Percentiles rank a stretch among this genome's conserved stretches.
phyloP scores from a whole-genome alignment of 2,888 invertebrate species.

The Gonocerus acuteangulatus region DNA sequence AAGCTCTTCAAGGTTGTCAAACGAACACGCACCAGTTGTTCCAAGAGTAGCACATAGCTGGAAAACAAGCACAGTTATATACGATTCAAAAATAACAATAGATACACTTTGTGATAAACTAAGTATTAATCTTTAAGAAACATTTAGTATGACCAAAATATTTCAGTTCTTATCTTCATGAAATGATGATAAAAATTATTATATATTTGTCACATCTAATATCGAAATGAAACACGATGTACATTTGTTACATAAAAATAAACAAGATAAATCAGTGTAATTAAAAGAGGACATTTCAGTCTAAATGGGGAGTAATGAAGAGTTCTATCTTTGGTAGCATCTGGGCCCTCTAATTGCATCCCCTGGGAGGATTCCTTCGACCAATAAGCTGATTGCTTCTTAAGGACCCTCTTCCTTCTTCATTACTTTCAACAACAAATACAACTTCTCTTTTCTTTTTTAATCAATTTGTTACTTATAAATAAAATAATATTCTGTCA shows the following conservation, averaged over 20 bases:
- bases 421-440: conserved; percentile 6
- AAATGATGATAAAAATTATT: too few species aligned
- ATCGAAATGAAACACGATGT: too few species aligned
- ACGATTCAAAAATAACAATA: too few species aligned
- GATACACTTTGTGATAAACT: too few species aligned
- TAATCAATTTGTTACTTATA: too few species aligned
- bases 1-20: conserved; percentile 70
- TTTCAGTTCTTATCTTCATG: too few species aligned
- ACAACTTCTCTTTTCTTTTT: not conserved
- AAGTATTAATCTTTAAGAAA: too few species aligned
- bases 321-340: not conserved
- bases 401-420: conserved; percentile 4
- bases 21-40: conserved; percentile 93
- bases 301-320: not conserved
- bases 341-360: conserved; percentile 11
- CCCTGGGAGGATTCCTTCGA: not conserved
- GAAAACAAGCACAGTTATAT: conserved; percentile 3
- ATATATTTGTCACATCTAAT: too few species aligned
- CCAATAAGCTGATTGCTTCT: conserved; percentile 17
- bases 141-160: too few species aligned
- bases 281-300: not conserved
- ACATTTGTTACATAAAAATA: too few species aligned
- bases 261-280: not conserved
- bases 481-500: too few species aligned
- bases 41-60: conserved; percentile 93